Conservation (phyloP, 2,797 vertebrate species). For the Oreortyx pictus region DNA sequence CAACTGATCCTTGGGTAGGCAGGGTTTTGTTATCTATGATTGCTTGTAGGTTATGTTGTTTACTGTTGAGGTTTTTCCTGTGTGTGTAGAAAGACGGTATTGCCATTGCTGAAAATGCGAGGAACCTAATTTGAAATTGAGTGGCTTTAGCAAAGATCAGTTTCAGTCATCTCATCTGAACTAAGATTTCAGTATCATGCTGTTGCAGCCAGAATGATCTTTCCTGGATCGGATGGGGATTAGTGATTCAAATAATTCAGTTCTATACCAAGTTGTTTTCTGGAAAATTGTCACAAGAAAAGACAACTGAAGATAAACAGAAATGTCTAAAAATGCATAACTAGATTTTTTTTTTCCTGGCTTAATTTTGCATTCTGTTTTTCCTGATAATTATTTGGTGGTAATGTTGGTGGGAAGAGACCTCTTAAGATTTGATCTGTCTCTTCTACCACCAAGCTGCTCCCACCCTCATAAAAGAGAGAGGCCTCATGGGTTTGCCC, state of each 20-base stretch:
- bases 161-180: not conserved
- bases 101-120: not conserved
- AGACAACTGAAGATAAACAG: not conserved
- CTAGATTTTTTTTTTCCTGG: not conserved
- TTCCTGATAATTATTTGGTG: not conserved
- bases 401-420: not conserved
- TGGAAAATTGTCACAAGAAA: not conserved
- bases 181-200: not conserved
- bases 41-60: slow-evolving; percentile 24
- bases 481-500: not conserved
- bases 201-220: not conserved
- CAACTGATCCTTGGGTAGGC: not conserved
- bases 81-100: not conserved
- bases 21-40: not conserved
- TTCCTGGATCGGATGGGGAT: not conserved
- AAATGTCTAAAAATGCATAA: not conserved
- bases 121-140: not conserved
- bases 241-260: not conserved
- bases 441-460: fast-evolving
- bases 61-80: not conserved
- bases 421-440: not conserved
- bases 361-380: not conserved
- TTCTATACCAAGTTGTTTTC: not conserved
- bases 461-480: not conserved
- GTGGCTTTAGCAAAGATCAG: not conserved